Evolutionary conservation across 2,113 vertebrate species (phyloP).

Genomic region (Ochotona princeps): DNA sequence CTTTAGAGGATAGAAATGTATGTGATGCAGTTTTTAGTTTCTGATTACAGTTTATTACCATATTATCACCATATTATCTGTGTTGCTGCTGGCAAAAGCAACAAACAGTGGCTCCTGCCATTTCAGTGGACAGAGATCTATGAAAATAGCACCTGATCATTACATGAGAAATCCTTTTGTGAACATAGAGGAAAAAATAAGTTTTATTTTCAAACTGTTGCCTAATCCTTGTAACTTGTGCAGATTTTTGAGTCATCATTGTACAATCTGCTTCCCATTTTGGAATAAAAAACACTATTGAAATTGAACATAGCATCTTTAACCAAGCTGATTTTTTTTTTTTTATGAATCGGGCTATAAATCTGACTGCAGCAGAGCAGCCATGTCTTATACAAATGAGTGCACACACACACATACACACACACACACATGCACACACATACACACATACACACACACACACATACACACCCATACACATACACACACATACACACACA

Average conservation of each 20-base stretch:
- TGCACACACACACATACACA: background rate
- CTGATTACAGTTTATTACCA: slow-evolving; percentile 66
- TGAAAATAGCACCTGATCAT: slow-evolving; percentile 70
- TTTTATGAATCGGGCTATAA: slow-evolving; percentile 83
- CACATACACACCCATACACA: background rate
- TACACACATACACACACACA: background rate
- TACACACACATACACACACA: background rate
- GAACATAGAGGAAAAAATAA: slow-evolving; percentile 68
- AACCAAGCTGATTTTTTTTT: slow-evolving; percentile 81
- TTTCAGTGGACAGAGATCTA: slow-evolving; percentile 73
- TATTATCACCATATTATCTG: slow-evolving; percentile 71
- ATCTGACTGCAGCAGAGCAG: slow-evolving; percentile 78
- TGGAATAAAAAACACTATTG: slow-evolving; percentile 82
- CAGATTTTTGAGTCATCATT: slow-evolving; percentile 83
- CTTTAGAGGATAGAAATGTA: slow-evolving; percentile 13
- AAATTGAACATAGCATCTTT: slow-evolving; percentile 84
- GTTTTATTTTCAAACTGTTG: slow-evolving; percentile 73
- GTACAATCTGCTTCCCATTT: slow-evolving; percentile 86
- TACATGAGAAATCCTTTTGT: slow-evolving; percentile 72
- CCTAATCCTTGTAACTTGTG: slow-evolving; percentile 83
- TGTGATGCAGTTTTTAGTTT: slow-evolving; percentile 68
- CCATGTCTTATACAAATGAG: slow-evolving; percentile 77
- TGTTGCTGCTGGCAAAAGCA: slow-evolving; percentile 74
- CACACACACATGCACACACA: background rate
- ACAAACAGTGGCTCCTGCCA: slow-evolving; percentile 79